Percentiles rank a stretch among this genome's conserved stretches.
These are phyloP conservation scores for Apomyelois bistriatella DNA, from an alignment of 2,888 invertebrate genomes.

Conservation along the genomic window DNA sequence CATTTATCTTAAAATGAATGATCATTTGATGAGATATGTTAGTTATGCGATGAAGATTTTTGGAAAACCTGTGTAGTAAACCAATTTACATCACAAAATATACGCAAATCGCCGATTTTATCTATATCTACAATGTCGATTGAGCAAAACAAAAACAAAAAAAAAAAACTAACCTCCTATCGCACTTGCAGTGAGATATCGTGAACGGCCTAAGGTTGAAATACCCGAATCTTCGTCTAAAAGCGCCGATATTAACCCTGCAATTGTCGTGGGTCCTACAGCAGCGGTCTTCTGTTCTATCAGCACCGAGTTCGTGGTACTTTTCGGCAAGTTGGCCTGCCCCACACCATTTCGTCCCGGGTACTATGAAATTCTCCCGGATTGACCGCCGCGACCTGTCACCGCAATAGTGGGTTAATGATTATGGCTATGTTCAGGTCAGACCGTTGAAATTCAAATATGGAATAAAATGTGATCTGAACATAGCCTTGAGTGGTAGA, in stretches of 20 bases:
- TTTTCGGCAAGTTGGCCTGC: conserved; percentile 77
- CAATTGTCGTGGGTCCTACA: conserved; percentile 88
- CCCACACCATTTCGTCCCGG: conserved; percentile 89
- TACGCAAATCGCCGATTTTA: not conserved
- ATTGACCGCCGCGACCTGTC: conserved; percentile 68
- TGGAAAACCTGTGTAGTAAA: not conserved
- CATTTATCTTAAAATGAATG: too few species aligned
- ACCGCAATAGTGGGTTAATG: conserved; percentile 18
- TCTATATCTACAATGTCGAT: conserved; percentile 14
- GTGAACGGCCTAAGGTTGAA: conserved; percentile 87
- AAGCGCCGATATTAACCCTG: conserved; percentile 81
- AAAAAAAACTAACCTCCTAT: conserved; percentile 83
- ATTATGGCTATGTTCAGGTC: not conserved
- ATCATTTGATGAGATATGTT: too few species aligned
- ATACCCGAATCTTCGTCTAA: conserved; percentile 80
- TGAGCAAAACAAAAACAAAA: conserved; percentile 36
- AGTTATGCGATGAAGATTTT: too few species aligned
- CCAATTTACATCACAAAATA: not conserved
- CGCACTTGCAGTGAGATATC: conserved; percentile 87
- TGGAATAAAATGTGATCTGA: not conserved
- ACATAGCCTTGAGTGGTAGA: not conserved
- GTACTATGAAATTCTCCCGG: conserved; percentile 80
- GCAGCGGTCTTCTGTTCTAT: conserved; percentile 82
- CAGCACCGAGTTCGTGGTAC: conserved; percentile 81
- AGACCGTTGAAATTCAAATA: not conserved